phyloP scores from a whole-genome alignment of 2,888 invertebrate species.

The Patella ulyssiponensis region DNA sequence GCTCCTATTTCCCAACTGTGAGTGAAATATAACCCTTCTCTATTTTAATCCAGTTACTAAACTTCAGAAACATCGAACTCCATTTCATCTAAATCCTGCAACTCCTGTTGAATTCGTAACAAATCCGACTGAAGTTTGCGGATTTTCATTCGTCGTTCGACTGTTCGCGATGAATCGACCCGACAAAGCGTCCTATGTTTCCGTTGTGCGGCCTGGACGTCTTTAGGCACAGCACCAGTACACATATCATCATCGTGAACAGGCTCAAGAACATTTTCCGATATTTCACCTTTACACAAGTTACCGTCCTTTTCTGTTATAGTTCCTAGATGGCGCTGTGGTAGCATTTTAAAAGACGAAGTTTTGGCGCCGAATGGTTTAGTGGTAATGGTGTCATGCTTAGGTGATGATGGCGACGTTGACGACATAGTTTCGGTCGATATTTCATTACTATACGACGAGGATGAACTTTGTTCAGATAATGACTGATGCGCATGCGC shows the following conservation, averaged over 20 bases:
- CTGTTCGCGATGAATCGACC: neutral
- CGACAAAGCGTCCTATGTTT: conserved; percentile 30
- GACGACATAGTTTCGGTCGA: neutral
- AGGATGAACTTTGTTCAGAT: conserved; percentile 10
- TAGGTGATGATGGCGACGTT: neutral
- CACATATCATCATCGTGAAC: conserved; percentile 10
- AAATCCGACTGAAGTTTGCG: conserved; percentile 51
- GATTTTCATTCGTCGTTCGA: conserved; percentile 49
- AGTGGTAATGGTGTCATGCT: neutral
- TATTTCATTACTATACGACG: conserved; percentile 3
- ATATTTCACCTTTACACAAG: neutral
- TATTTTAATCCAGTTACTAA: conserved; percentile 25
- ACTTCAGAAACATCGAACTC: conserved; percentile 55
- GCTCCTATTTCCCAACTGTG: no score
- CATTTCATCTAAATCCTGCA: conserved; percentile 49
- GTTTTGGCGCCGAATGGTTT: neutral
- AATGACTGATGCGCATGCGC: neutral
- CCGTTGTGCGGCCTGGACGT: conserved; percentile 28
- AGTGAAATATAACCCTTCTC: no score
- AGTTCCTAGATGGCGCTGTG: neutral
- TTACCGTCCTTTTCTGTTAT: neutral
- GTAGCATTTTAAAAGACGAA: neutral
- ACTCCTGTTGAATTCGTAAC: conserved; percentile 50
- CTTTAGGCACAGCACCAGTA: conserved; percentile 22
- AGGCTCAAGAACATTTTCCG: neutral